These are phyloP conservation scores for Stenolophus ochropezus DNA, from an alignment of 2,888 invertebrate species.

Conservation along the genomic window DNA sequence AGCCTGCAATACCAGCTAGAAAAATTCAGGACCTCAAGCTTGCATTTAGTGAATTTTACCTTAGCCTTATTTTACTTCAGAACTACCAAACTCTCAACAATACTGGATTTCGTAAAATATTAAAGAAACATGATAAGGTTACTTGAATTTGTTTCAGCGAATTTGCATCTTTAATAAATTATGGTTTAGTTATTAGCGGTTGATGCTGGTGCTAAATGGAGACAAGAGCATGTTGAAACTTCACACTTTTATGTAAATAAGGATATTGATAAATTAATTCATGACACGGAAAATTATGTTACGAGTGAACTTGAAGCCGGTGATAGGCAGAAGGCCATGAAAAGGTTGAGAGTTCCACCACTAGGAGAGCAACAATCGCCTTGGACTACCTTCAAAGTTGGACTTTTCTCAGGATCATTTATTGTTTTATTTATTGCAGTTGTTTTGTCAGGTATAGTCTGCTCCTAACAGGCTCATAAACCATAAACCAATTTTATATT, in stretches of 20 bases:
- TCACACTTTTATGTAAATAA: slow-evolving; percentile 90
- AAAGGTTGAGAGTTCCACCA: slow-evolving; percentile 88
- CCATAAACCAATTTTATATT: too few relatives aligned
- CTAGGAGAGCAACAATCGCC: slow-evolving; percentile 88
- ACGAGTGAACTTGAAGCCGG: slow-evolving; percentile 85
- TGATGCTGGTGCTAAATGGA: slow-evolving; percentile 85
- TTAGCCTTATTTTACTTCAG: slow-evolving; percentile 88
- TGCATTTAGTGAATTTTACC: slow-evolving; percentile 93
- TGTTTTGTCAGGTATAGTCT: slow-evolving; percentile 83
- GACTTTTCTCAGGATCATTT: slow-evolving; percentile 89
- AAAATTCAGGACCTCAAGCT: slow-evolving; percentile 89
- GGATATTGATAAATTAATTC: slow-evolving; percentile 88
- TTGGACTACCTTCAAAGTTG: slow-evolving; percentile 90
- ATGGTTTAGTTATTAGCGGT: slow-evolving; percentile 77
- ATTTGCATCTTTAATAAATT: slow-evolving; percentile 13
- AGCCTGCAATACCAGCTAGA: slow-evolving; percentile 75
- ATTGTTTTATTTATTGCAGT: slow-evolving; percentile 84
- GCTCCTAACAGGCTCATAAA: too few relatives aligned
- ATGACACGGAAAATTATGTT: slow-evolving; percentile 84
- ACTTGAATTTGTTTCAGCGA: background rate
- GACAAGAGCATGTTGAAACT: slow-evolving; percentile 85
- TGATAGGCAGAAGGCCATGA: slow-evolving; percentile 91
- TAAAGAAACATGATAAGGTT: slow-evolving; percentile 93
- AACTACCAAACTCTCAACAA: slow-evolving; percentile 93
- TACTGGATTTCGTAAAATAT: slow-evolving; percentile 91